Percentiles rank a stretch among this genome's conserved stretches.
These are phyloP conservation scores for Drosophila bocki DNA, from an alignment of 1,140 invertebrate genomes.

Conservation along the genomic window DNA sequence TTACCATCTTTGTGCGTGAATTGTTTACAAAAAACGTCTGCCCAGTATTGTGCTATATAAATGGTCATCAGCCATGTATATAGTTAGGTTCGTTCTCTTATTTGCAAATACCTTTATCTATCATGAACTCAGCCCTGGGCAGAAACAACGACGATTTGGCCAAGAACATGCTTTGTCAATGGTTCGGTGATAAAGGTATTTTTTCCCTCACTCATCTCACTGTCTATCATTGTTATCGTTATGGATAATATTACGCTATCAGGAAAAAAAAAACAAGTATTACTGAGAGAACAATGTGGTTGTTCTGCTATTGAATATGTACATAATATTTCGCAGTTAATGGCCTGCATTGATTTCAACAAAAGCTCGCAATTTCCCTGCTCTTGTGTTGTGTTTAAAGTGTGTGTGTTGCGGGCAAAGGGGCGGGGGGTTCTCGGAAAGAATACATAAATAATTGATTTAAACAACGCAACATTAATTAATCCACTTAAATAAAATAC, in stretches of 20 bases:
- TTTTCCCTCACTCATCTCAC: conserved; percentile 13
- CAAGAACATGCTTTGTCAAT: conserved; percentile 76
- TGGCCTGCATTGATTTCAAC: conserved; percentile 48
- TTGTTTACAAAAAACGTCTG: conserved; percentile 85
- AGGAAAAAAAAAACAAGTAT: conserved; percentile 6
- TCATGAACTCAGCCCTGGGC: conserved; percentile 85
- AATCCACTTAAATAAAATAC: conserved; percentile 46
- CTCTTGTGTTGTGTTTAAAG: conserved; percentile 45
- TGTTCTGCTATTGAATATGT: conserved; percentile 23
- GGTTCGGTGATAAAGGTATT: conserved; percentile 69
- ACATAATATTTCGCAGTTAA: conserved; percentile 34
- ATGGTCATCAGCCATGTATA: conserved; percentile 57
- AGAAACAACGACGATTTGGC: conserved; percentile 85
- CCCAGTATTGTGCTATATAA: conserved; percentile 79
- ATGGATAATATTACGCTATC: conserved; percentile 27
- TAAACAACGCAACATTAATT: conserved; percentile 56
- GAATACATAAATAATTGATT: conserved; percentile 57
- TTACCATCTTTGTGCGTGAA: conserved; percentile 85
- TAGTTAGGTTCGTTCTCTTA: conserved; percentile 40
- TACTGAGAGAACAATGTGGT: conserved; percentile 20
- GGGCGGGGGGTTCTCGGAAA: conserved; percentile 42
- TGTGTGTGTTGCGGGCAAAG: conserved; percentile 64
- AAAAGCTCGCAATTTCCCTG: conserved; percentile 47
- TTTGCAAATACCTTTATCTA: conserved; percentile 71
- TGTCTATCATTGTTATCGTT: conserved; percentile 15